These are phyloP conservation scores for Archips crataeganus DNA, from an alignment of 2,888 invertebrate species.

Conservation along the genomic window DNA sequence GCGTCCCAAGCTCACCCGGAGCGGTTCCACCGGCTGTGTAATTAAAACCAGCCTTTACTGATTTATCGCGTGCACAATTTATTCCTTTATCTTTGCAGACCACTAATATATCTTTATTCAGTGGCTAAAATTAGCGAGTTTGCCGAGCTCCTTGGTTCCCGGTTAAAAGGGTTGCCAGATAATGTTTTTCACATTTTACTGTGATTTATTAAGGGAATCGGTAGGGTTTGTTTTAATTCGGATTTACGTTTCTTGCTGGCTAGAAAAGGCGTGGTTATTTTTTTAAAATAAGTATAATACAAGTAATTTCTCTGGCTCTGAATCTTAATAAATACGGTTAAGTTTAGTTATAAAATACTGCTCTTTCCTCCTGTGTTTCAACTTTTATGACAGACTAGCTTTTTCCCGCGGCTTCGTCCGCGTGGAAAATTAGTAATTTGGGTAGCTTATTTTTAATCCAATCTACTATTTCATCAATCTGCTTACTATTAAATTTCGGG, in stretches of 20 bases:
- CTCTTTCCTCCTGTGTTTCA: too few species aligned
- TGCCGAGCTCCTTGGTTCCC: constrained; percentile 55
- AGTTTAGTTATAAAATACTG: too few species aligned
- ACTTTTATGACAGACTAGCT: too few species aligned
- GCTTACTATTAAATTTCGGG: too few species aligned
- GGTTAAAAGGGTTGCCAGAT: constrained; percentile 69
- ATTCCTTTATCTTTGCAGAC: constrained; percentile 83
- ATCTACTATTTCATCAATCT: too few species aligned
- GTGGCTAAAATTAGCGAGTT: constrained; percentile 82
- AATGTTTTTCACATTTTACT: constrained; percentile 63
- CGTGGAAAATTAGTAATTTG: too few species aligned
- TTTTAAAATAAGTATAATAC: too few species aligned
- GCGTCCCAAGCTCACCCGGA: constrained; percentile 38
- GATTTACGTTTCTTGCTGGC: constrained; percentile 42
- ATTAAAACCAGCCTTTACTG: constrained; percentile 84
- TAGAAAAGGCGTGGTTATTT: background rate
- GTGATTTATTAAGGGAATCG: constrained; percentile 61
- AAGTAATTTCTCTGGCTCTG: too few species aligned
- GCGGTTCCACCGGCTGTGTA: constrained; percentile 71
- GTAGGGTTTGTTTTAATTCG: constrained; percentile 47
- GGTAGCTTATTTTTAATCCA: too few species aligned
- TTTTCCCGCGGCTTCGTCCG: too few species aligned
- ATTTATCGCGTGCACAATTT: constrained; percentile 84
- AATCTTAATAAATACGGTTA: too few species aligned
- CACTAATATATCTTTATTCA: constrained; percentile 84